A percentile compares a stretch with the other conserved stretches of the same genome.
Evolutionary conservation across 2,888 invertebrate genomes (phyloP).

Genomic region (Dromius quadrimaculatus): DNA sequence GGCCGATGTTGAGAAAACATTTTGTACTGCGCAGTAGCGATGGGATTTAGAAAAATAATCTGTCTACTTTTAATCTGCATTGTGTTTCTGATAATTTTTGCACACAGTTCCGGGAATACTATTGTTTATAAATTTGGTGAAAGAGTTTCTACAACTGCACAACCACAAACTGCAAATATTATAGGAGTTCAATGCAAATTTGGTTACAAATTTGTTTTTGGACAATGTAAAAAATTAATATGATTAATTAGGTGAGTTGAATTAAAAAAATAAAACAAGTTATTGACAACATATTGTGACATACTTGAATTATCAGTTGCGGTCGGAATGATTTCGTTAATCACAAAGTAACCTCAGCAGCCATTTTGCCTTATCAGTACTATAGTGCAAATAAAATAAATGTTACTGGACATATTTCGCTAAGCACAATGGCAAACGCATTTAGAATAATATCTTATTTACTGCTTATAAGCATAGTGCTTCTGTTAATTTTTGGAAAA

Average conservation of each 20-base stretch:
- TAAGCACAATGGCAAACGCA: not conserved
- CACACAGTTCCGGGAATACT: not conserved
- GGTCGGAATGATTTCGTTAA: too few relatives aligned
- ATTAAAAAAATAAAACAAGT: too few relatives aligned
- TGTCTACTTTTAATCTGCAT: not conserved
- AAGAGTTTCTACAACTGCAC: not conserved
- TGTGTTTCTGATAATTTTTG: not conserved
- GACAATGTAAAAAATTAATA: conserved; percentile 21
- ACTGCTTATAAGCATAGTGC: not conserved
- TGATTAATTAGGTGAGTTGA: too few relatives aligned
- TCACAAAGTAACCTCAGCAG: too few relatives aligned
- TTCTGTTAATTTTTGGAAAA: not conserved
- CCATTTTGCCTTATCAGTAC: too few relatives aligned
- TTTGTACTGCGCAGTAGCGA: conserved; percentile 6
- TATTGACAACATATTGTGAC: too few relatives aligned
- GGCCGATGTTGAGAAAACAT: not conserved
- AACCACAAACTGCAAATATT: not conserved
- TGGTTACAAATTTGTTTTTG: conserved; percentile 25
- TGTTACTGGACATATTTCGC: not conserved
- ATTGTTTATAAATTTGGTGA: conserved; percentile 8
- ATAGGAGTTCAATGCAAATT: conserved; percentile 29
- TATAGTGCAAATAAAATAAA: too few relatives aligned
- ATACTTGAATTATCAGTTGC: too few relatives aligned
- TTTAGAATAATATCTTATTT: not conserved
- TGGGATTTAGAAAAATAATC: not conserved